Evolutionary conservation across 2,797 vertebrate genomes (phyloP).

Genomic region (Sebastolobus altivelis): DNA sequence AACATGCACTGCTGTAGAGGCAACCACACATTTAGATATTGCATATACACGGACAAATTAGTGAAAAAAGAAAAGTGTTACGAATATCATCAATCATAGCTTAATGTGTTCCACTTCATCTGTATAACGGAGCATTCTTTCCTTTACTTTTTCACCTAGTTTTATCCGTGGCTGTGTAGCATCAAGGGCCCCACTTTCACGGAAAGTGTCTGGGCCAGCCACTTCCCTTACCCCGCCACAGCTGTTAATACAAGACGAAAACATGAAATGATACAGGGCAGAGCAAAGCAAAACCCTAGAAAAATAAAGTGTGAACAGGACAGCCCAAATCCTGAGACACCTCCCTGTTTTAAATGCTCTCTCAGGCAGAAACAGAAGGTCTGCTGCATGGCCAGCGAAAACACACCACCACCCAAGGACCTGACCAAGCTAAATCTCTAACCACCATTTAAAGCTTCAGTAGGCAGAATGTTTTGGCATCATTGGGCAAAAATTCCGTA

Average conservation of each 20-base stretch:
- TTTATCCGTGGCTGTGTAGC: constrained; percentile 5
- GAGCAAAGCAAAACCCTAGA: constrained; percentile 49
- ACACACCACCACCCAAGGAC: constrained; percentile 66
- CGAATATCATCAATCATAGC: neutral
- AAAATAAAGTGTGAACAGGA: constrained; percentile 70
- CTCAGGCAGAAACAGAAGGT: constrained; percentile 52
- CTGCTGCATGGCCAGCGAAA: constrained; percentile 68
- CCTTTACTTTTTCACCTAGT: neutral
- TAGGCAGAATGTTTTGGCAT: too few relatives aligned
- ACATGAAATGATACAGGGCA: constrained; percentile 71
- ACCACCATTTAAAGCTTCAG: constrained; percentile 7
- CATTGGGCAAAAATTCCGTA: too few relatives aligned
- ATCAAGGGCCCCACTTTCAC: constrained; percentile 57
- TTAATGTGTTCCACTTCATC: neutral
- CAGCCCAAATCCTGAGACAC: constrained; percentile 56
- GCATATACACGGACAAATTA: neutral
- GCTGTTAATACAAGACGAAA: constrained; percentile 80
- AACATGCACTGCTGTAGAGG: neutral
- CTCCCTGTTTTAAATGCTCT: constrained; percentile 66
- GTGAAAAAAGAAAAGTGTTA: neutral
- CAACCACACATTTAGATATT: neutral
- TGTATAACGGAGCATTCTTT: neutral
- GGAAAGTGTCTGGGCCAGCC: constrained; percentile 66
- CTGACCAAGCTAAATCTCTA: constrained; percentile 39
- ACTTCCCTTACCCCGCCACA: constrained; percentile 64